Percentiles rank a stretch among this genome's conserved stretches.
Evolutionary conservation across 2,113 vertebrate genomes (phyloP).

Genomic region (Campylomormyrus numenius): DNA sequence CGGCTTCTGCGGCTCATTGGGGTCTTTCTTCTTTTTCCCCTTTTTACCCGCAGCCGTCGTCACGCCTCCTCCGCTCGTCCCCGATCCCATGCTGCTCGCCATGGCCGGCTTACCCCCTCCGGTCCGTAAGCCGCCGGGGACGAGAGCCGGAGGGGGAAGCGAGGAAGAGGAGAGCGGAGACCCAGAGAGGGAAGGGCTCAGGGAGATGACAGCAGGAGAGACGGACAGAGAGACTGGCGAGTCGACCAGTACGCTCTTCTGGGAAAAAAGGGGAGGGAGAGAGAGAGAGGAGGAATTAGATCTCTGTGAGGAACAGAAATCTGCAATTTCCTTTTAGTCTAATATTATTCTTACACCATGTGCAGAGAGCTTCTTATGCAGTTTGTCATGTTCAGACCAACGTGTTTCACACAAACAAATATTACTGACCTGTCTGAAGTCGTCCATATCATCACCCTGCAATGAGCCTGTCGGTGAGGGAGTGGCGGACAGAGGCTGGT

Average conservation of each 20-base stretch:
- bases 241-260: conserved; percentile 60
- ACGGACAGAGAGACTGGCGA: conserved; percentile 55
- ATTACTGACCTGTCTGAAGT: conserved; percentile 66
- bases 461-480: conserved; percentile 76
- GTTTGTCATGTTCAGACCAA: background rate
- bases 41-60: conserved; percentile 43
- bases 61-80: background rate
- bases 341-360: background rate
- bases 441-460: conserved; percentile 80
- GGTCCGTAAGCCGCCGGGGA: conserved; percentile 49
- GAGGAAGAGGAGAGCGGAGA: conserved; percentile 25
- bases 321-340: background rate
- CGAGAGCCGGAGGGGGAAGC: conserved; percentile 39
- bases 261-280: background rate
- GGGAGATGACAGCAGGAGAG: conserved; percentile 51
- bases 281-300: conserved; percentile 16
- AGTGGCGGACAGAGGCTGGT: conserved; percentile 69
- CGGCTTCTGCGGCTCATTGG: conserved; percentile 80
- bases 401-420: background rate
- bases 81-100: conserved; percentile 23
- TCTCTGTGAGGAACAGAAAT: background rate
- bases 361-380: background rate
- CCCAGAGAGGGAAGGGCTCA: conserved; percentile 47
- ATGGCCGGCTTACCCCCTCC: conserved; percentile 33
- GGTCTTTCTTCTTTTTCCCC: conserved; percentile 75